Base-by-base conservation (phyloP, 2,113 vertebrate genomes). In the Anseranas semipalmata region DNA sequence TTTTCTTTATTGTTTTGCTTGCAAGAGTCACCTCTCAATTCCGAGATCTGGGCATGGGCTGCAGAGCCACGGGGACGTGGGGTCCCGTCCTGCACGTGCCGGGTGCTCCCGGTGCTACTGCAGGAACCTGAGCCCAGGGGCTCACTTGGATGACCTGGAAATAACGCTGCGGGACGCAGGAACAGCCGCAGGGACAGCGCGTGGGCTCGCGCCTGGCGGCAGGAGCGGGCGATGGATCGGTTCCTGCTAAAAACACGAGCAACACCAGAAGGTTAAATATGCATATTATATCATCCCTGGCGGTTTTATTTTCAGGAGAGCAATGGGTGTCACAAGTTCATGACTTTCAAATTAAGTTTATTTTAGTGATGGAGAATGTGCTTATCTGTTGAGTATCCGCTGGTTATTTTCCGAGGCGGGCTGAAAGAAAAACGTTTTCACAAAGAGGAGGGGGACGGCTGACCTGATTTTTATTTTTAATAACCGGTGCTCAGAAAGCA, bases 281-380 rank as follows among this genome's bases (percentile, higher is more conserved):
- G 89, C 89, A 81, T 95, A 68, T 97, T 91, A n/a, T 70, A 72
- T 97, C 96, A 93, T 77, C 85, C 55, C 89, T 91, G 96, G 85
- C 14, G 17, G 92, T 88, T 97, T 97, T 96, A 91, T 94, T 95
- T 97, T 92, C 95, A 28, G 43, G 74, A 92, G 96, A 97, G 92
- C 72, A 73, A 58, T 7, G 74, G 37, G 73, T 90, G 91, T 91
- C 93, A 43, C 77, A 8, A 88, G 95, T 94, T 95, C 45, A 65
- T 8, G 77, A 35, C 89, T 90, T 93, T 62, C 68, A 91, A 94
- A 92, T 90, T 55, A 89, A 90, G 90, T 91, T 96, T 92, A 8
- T 96, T 95, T 95, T 83, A 22, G 66, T 62, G 93, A 71, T 80
- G 81, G 95, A 74, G 71, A 88, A 80, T 14, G 85, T 45, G 81